Evolutionary conservation across 2,797 vertebrate genomes (phyloP).

Genomic region (Cryptoprocta ferox): DNA sequence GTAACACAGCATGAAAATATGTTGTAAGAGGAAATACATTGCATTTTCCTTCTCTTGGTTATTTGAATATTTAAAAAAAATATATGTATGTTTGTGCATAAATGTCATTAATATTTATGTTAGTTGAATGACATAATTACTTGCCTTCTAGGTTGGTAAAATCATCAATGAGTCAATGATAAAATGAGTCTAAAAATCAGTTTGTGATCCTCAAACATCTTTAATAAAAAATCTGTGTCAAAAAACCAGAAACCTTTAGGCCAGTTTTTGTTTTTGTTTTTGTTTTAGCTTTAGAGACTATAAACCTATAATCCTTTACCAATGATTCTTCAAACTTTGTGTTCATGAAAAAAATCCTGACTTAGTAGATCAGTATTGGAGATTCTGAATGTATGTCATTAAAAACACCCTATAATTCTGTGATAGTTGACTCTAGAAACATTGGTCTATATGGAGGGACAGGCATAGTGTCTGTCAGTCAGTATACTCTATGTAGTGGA

Average conservation of each 20-base stretch:
- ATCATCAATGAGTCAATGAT: background rate
- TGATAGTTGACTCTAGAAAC: background rate
- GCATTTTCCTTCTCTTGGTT: conserved; percentile 14
- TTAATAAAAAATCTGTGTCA: conserved; percentile 6
- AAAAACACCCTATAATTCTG: background rate
- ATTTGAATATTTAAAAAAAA: background rate
- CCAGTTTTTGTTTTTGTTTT: background rate
- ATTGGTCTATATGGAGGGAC: background rate
- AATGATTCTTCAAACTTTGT: background rate
- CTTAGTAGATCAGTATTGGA: background rate
- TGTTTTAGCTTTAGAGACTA: background rate
- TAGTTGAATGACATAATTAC: background rate
- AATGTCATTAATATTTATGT: background rate
- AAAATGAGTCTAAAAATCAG: conserved; percentile 41
- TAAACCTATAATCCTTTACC: background rate
- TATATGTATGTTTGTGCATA: background rate
- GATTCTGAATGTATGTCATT: background rate
- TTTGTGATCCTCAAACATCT: background rate
- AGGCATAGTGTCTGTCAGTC: background rate
- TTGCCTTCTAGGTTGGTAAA: conserved; percentile 29
- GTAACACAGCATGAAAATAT: background rate
- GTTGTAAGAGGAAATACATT: background rate
- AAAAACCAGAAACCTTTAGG: background rate
- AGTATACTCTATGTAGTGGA: background rate
- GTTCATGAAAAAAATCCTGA: conserved; percentile 22